phyloP scores from a whole-genome alignment of 2,888 invertebrate genomes.

The Epiperipatus broadwayi region DNA sequence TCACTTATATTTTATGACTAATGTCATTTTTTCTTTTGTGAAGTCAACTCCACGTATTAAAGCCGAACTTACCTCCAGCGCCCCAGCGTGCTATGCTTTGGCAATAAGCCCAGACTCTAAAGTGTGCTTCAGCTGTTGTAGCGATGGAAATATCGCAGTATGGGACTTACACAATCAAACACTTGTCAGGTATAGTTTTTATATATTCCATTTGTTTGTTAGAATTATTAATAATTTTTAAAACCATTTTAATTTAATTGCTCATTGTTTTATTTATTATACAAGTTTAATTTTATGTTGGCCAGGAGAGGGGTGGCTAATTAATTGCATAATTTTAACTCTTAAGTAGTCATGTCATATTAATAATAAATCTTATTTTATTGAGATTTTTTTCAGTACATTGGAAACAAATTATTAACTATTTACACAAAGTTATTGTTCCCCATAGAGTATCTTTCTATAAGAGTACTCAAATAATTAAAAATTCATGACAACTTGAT shows the following conservation, averaged over 20 bases:
- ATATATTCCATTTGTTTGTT: slow-evolving; percentile 17
- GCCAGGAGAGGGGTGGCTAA: too few species aligned
- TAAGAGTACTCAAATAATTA: too few species aligned
- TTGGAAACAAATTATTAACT: too few species aligned
- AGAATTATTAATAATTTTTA: not conserved
- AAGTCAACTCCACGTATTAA: slow-evolving; percentile 71
- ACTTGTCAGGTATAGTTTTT: slow-evolving; percentile 60
- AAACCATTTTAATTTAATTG: not conserved
- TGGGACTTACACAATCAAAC: slow-evolving; percentile 90
- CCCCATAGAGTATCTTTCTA: too few species aligned
- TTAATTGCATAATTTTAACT: too few species aligned
- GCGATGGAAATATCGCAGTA: slow-evolving; percentile 87
- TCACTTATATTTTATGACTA: too few species aligned
- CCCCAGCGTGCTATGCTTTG: slow-evolving; percentile 90
- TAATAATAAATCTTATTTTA: too few species aligned
- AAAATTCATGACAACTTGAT: too few species aligned
- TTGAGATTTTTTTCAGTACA: too few species aligned
- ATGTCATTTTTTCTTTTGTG: too few species aligned
- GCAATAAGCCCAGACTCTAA: slow-evolving; percentile 89
- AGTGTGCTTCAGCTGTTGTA: slow-evolving; percentile 92
- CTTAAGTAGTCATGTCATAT: too few species aligned
- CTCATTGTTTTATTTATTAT: not conserved
- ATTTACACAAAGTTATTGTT: too few species aligned
- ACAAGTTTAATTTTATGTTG: not conserved
- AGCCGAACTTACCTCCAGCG: slow-evolving; percentile 76